Evolutionary conservation across 1,140 invertebrate species (phyloP), one percentile per base, ranked within the genome.

Genomic region (Magallana ariakensis): DNA sequence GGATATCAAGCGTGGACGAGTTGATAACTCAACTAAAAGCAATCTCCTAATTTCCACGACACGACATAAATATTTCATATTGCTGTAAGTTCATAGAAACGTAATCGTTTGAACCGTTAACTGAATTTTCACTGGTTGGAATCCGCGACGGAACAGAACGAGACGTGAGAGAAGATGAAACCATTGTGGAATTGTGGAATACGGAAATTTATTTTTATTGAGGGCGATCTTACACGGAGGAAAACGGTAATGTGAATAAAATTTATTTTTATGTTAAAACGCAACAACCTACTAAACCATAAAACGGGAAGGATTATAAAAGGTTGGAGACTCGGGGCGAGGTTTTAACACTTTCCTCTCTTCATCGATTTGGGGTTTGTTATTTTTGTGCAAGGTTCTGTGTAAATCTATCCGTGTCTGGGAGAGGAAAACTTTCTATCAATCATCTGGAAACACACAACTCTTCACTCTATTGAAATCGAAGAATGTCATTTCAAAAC

Each of bases 31-130:
- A 22, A 75, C 66, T 75, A 75, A 75, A 75, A 75, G 66, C 66
- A 75, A 75, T 75, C 66, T 8, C 66, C 66, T 22, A 75, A 33
- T 75, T 75, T 75, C 66, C 15, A 75, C 66, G 33, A 22, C 66
- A 75, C 66, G 13, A 75, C 66, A 75, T 75, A 75, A 75, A 75
- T 75, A 75, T 75, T 75, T 75, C 66, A 75, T 75, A 75, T 75
- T 26, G 13, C 66, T 75, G 33, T 75, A 75, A 22, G 66, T 75
- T 75, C 66, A 75, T 26, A 46, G 66, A 75, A 75, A 75, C 15
- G 66, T 75, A 75, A 75, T 75, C 6, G 22, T 11, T 75, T 75
- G 66, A 75, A 75, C 66, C 66, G 66, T 75, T 75, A 62, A 19
- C 58, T 62, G 66, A 75, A 26, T 75, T 75, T 13, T 75, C 33